These are phyloP conservation scores for Deilephila elpenor DNA, from an alignment of 2,888 invertebrate species.

Conservation along the genomic window DNA sequence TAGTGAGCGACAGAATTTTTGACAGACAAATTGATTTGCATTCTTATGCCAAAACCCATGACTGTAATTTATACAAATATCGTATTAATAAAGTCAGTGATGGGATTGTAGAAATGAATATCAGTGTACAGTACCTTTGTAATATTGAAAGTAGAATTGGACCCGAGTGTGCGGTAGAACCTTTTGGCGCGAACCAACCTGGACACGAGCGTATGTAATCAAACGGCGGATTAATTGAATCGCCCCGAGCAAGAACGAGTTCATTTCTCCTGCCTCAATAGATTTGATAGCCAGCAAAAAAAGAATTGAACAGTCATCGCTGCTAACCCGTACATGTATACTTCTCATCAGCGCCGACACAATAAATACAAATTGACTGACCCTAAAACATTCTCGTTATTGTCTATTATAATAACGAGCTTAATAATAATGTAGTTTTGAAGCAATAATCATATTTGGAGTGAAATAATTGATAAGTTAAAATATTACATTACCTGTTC, in stretches of 20 bases:
- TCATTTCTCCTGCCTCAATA: slow-evolving; percentile 46
- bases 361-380: neutral
- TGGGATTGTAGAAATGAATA: neutral
- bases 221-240: slow-evolving; percentile 67
- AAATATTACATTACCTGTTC: neutral
- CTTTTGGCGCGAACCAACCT: slow-evolving; percentile 36
- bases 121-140: neutral
- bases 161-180: slow-evolving; percentile 52
- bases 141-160: slow-evolving; percentile 34
- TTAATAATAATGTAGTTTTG: neutral
- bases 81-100: neutral
- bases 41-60: neutral
- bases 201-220: slow-evolving; percentile 53
- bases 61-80: neutral
- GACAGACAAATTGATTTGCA: neutral
- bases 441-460: neutral
- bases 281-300: slow-evolving; percentile 48
- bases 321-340: slow-evolving; percentile 40
- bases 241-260: slow-evolving; percentile 53
- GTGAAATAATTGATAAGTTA: neutral
- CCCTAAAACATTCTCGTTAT: neutral
- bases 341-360: neutral
- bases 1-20: neutral
- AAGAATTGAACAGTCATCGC: slow-evolving; percentile 48
- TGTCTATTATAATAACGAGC: neutral